Percentiles rank a stretch among this genome's conserved stretches.
Evolutionary conservation across 2,888 invertebrate species (phyloP).

Genomic region (Isoperla grammatica): DNA sequence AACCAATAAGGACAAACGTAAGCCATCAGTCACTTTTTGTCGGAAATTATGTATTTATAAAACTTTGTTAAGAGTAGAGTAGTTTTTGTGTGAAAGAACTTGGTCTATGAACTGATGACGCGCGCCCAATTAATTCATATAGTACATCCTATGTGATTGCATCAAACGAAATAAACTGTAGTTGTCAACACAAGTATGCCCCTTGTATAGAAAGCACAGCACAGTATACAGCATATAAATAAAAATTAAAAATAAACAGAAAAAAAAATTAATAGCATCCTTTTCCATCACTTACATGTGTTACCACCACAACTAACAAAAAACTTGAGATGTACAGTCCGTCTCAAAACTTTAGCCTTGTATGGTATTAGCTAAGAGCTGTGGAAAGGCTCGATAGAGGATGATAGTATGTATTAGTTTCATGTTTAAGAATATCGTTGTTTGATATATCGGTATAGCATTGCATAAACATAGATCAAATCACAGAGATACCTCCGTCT

Average conservation of each 20-base stretch:
- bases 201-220: slow-evolving; percentile 9
- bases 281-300: slow-evolving; percentile 16
- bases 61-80: too few relatives aligned
- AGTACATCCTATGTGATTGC: background rate
- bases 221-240: slow-evolving; percentile 12
- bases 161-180: background rate
- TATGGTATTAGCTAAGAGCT: background rate
- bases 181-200: slow-evolving; percentile 4
- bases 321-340: slow-evolving; percentile 3
- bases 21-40: too few relatives aligned
- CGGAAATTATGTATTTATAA: too few relatives aligned
- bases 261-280: slow-evolving; percentile 16
- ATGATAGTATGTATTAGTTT: too few relatives aligned
- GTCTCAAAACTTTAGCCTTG: background rate
- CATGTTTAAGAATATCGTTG: too few relatives aligned
- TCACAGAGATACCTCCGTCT: background rate
- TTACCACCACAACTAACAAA: slow-evolving; percentile 11
- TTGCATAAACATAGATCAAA: too few relatives aligned
- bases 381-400: too few relatives aligned
- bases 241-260: slow-evolving; percentile 11
- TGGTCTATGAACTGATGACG: too few relatives aligned
- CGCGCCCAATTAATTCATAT: too few relatives aligned
- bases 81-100: too few relatives aligned
- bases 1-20: too few relatives aligned
- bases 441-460: too few relatives aligned